Base-by-base conservation (phyloP, 2,113 vertebrate genomes). In the Spermophilus dauricus region DNA sequence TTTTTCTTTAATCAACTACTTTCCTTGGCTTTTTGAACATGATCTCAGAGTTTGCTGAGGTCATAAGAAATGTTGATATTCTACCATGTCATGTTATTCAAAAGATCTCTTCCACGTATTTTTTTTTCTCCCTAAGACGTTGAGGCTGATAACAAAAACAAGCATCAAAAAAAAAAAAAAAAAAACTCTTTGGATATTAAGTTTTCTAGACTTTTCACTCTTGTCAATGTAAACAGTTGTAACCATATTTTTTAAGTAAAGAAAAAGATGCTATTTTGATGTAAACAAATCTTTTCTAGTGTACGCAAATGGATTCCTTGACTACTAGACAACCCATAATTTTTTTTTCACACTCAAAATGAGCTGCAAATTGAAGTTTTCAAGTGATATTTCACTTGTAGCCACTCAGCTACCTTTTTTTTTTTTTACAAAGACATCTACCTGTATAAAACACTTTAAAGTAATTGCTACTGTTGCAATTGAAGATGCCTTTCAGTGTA, bases 171-270 rank as follows among this genome's bases (percentile, higher is more conserved):
- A 58, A 58, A 63, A 28, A 28, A 63, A 63, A 63, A 63, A 28
- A 63, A 26, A 4, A 63, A 76, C 32, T 83, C 26, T 75, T 70
- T 82, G 26, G 61, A 75, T 26, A 94, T 85, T 9, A 86, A 48
- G 67, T 81, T 81, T 7, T 56, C 32, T 92, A 88, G 18, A 39
- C 24, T 89, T 94, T 81, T 5, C 90, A 48, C 56, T 87, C 42
- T 89, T 78, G 26, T 94, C 72, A 88, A 8, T 34, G 3, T 53
- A 93, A 89, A 75, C 12, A 86, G 14, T 30, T 53, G 37, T 78
- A 85, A 91, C 48, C 42, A 76, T 73, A 93, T 95, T 96, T 96
- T 95, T 94, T 83, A 82, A 89, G 84, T 91, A 65, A 91, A 95
- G 51, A 76, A 88, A 86, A 95, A 77, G 4, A 67, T 63, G 92